Evolutionary conservation across 2,888 invertebrate species (phyloP).

Genomic region (Lepas anatifera): DNA sequence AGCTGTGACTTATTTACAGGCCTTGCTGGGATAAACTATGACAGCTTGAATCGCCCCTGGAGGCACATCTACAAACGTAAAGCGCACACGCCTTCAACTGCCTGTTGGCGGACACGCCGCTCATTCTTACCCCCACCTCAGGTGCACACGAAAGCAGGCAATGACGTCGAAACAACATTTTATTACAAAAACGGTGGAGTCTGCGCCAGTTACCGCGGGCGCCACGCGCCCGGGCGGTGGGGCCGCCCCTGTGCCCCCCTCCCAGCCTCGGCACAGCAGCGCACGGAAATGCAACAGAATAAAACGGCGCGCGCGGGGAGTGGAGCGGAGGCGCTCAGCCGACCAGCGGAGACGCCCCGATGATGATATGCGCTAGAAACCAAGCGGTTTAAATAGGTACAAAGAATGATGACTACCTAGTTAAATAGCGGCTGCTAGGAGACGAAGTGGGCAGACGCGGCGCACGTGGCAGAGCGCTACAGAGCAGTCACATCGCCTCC

Average conservation of each 20-base stretch:
- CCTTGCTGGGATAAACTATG: too few relatives aligned
- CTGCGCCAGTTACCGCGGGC: not conserved
- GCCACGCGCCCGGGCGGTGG: not conserved
- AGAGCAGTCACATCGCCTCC: not conserved
- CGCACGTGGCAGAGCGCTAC: not conserved
- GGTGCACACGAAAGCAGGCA: too few relatives aligned
- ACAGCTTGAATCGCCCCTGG: too few relatives aligned
- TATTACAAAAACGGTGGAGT: not conserved
- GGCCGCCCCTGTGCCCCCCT: too few relatives aligned
- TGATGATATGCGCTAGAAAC: not conserved
- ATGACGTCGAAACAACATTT: not conserved
- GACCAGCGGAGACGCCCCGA: too few relatives aligned
- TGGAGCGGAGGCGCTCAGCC: not conserved
- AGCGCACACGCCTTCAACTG: too few relatives aligned
- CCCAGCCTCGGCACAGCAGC: too few relatives aligned
- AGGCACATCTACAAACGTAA: too few relatives aligned
- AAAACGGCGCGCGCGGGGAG: not conserved
- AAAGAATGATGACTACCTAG: not conserved
- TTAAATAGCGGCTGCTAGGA: not conserved
- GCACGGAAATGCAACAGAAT: slow-evolving; percentile 8
- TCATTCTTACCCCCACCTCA: too few relatives aligned
- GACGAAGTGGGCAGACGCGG: not conserved
- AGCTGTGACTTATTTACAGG: too few relatives aligned
- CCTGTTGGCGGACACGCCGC: too few relatives aligned
- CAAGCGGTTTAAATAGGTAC: not conserved